Base-by-base conservation (phyloP, 2,888 invertebrate genomes). In the Eledona agricola region DNA sequence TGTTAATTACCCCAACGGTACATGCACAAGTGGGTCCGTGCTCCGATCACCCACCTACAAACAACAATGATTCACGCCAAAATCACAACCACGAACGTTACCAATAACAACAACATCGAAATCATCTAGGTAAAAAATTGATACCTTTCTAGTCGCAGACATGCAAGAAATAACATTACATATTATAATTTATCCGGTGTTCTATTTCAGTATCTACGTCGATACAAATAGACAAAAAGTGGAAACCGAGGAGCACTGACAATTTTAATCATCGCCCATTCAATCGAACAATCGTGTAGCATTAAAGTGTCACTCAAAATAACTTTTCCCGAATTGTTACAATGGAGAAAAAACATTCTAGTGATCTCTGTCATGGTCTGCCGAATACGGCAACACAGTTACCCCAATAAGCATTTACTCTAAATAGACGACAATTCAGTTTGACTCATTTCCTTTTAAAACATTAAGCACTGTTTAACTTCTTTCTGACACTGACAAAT, bases 1-100 rank as follows among this genome's bases (percentile, higher is more conserved):
- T 58, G 58, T 58, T 58, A 58, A 58, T 58, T 58, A 55, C 42
- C 38, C 51, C 45, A 57, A 57, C 57, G 54, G 54, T 57, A 57
- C 45, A 34, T 40, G 35, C 42, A 40, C 28, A 26, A 34, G 29
- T 47, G 49, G 56, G 52, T 52, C 50, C 32, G 32, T 49, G 54
- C 29, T 43, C 50, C 23, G 37, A 28, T 43, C 49, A 40, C 43
- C 45, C 43, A 51, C 45, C 51, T 38, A 32, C 34, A 32, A 42
- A 34, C 29, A 12, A n/a, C 6, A 26, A 28, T 51, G 51, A 51
- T 43, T 51, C 51, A 51, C 10, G n/a, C n/a, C n/a, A n/a, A n/a
- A n/a, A n/a, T n/a, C n/a, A n/a, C n/a, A n/a, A n/a, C n/a, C n/a
- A n/a, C n/a, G n/a, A n/a, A n/a, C n/a, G n/a, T n/a, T n/a, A n/a